Evolutionary conservation across 2,797 vertebrate species (phyloP), one percentile per base, ranked within the genome.

Genomic region (Enteromius afrohamiltoni): DNA sequence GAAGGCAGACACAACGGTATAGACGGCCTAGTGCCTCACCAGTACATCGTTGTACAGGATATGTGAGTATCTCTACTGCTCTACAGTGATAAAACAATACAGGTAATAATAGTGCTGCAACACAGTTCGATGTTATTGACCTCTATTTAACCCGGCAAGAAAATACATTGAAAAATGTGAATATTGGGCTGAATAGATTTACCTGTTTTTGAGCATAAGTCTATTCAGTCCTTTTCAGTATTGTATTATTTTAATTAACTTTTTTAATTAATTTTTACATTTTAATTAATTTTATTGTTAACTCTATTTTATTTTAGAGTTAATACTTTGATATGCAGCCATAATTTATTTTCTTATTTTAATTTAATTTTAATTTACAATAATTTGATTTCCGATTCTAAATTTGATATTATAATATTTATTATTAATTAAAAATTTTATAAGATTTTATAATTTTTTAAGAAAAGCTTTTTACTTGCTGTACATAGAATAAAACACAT

Each of bases 41-140:
- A 99, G 92, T 99, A 99, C 86, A 99, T 99, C 6, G 98, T 99
- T 80, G 98, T 99, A 88, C 98, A 99, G 87, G 98, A 99, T 84
- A 96, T 98, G 98, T 99, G 94, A 99, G 98, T 95, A 86, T 68
- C 13, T 70, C 16, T 2, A 34, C 29, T 23, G 17, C 51, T 77
- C 34, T 67, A 3, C 11, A 26, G n/a, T 55, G 6, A 70, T 37
- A 17, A 13, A 60, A 10, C 17, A 23, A 34, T 51, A 31, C 19
- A 34, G 11, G 31, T 29, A 49, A 71, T 71, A 49, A 19, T 16
- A 47, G 7, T 3, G 2, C 16, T 73, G 49, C 16, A 49, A 73
- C 17, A 21, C 16, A 49, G 9, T 51, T 51, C 3, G 45, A 21
- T 31, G 7, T 3, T 29, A 6, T 23, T 23, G 11, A 58, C 55